These are phyloP conservation scores for Perccottus glenii DNA, from an alignment of 2,113 vertebrate species.

Conservation along the genomic window DNA sequence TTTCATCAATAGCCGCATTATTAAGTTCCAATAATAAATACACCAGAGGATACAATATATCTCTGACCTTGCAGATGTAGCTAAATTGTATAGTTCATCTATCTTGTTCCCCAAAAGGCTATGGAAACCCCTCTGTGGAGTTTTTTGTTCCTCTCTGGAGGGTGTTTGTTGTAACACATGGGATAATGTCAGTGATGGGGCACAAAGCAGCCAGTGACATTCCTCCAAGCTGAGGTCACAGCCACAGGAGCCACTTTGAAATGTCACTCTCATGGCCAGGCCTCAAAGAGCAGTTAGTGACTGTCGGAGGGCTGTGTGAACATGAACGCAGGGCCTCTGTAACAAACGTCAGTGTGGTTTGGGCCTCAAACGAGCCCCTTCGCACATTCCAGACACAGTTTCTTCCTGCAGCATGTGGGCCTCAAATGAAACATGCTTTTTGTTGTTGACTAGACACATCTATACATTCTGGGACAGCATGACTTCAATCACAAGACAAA, in stretches of 20 bases:
- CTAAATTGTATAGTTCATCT: conserved; percentile 27
- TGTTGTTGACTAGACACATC: conserved; percentile 40
- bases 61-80: conserved; percentile 25
- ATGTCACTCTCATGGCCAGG: conserved; percentile 46
- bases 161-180: conserved; percentile 65
- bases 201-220: conserved; percentile 68
- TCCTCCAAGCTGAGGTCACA: conserved; percentile 72
- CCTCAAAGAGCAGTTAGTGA: conserved; percentile 23
- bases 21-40: neutral
- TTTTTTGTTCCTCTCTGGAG: conserved; percentile 69
- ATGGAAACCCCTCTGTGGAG: conserved; percentile 41
- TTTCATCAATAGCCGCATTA: too few relatives aligned
- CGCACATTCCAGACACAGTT: conserved; percentile 56
- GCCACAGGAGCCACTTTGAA: conserved; percentile 64
- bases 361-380: conserved; percentile 42
- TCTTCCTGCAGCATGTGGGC: conserved; percentile 22
- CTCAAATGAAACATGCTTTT: conserved; percentile 35
- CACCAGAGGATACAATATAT: neutral
- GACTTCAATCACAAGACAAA: conserved; percentile 1
- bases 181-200: conserved; percentile 62
- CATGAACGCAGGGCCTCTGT: conserved; percentile 39
- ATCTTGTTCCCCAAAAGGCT: conserved; percentile 50
- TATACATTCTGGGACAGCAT: conserved; percentile 30
- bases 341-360: conserved; percentile 27
- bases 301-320: conserved; percentile 51